Base-by-base conservation (phyloP, 2,888 invertebrate species). In the Imbricaverruca yamaguchii region DNA sequence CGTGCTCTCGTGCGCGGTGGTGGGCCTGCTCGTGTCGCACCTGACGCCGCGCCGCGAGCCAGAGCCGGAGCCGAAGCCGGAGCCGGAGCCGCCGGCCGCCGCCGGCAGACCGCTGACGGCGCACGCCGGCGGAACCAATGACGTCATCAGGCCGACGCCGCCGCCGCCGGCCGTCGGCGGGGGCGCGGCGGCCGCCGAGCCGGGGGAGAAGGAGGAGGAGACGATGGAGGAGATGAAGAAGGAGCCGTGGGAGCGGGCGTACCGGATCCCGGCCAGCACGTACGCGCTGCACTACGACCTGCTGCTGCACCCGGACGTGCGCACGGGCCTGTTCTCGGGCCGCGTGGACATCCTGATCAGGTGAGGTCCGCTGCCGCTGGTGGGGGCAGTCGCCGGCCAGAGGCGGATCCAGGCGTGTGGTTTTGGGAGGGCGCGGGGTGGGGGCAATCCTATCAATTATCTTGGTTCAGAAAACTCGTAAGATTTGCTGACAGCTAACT, bases 211-310 rank as follows among this genome's bases (percentile, higher is more conserved):
- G 23, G 23, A 10, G 23, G 23, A 67, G 23, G 21, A n/a, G 23
- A 23, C 21, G 23, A 10, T 53, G 13, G 53, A 59, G 15, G 23
- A 79, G 53, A 61, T 67, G 21, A 78, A 55, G 21, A 78, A 61
- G 65, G 80, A 81, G 56, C 84, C 84, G 4, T 85, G 85, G 85
- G 84, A 85, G 83, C 83, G 84, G 65, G 86, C 88, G 81, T 88
- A 89, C 83, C 89, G 92, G 74, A 87, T 94, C 18, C 91, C 93
- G 1, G 87, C 87, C 63, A 86, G 89, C 69, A 87, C 92, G 0
- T 85, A 88, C 59, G 94, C 94, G 0, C 85, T 86, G 25, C 89
- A 91, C 83, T 95, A 95, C 86, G 91, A 92, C 84, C 87, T 95
- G 8, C 89, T 88, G 80, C 87, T 94, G 61, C 88, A 90, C 85